Base-by-base conservation (phyloP, 1,140 invertebrate species). In the Metopolophium dirhodum region DNA sequence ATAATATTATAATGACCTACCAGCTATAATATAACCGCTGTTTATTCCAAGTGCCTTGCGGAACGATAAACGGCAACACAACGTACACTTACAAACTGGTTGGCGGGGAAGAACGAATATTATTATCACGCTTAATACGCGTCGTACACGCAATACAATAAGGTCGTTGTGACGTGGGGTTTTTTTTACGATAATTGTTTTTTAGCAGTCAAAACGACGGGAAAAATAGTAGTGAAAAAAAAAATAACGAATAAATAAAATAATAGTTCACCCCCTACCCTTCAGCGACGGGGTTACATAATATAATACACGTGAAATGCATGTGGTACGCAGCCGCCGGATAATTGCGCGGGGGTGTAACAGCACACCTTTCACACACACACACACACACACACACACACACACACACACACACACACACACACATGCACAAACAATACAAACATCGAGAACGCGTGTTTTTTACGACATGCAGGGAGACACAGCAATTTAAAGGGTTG, bases 301-400 rank as follows among this genome's bases (percentile, higher is more conserved):
- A 41, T 18, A 90, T 20, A 41, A 35, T 45, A 35, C 41, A 26
- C 37, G 3, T 41, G 57, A 26, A 23, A 51, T 82, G 47, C 91
- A 93, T 93, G 91, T 93, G 91, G 91, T 86, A 54, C 91, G 91
- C 91, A 93, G 91, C 91, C 91, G 91, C 82, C 77, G 82, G 47
- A 93, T 93, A 93, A 93, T 93, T 93, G 91, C 49, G 91, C 82
- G 91, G 91, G 91, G 91, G 91, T 93, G 91, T 93, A 93, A 93
- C 91, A 86, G 91, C 91, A 93, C 91, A 93, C 91, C 91, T 93
- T 93, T n/a, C n/a, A n/a, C n/a, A n/a, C n/a, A n/a, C n/a, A n/a
- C n/a, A n/a, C n/a, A n/a, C n/a, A 86, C 91, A 85, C 77, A 54
- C 77, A 85, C 91, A 35, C 37, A 37, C 41, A 49, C 86, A 49